Base-by-base conservation (phyloP, 2,888 invertebrate species). In the Steinernema hermaphroditum region DNA sequence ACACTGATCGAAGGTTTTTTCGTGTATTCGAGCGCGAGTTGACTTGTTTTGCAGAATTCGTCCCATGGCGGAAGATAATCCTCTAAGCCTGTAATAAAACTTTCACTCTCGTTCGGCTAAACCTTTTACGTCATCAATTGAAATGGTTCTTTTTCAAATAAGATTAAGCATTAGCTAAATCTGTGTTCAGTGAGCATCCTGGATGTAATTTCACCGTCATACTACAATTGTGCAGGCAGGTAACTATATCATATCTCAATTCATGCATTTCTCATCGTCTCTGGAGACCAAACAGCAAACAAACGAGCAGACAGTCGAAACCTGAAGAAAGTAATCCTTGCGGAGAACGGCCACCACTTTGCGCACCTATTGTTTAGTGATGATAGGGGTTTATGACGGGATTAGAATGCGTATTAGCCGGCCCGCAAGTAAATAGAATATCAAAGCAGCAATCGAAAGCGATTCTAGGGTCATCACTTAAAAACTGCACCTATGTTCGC, bases 41-140 rank as follows among this genome's bases (percentile, higher is more conserved):
- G 43, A 54, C 54, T 14, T 62, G 62, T 62, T 62, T 32, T 62
- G 62, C 62, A 62, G 62, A 32, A 16, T 32, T 62, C 62, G 62
- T 16, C 2, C 12, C 22, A 16, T 32, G 32, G 4, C 29, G 32
- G 8, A 29, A 32, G 62, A 62, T 62, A 22, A 62, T 62, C 62
- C 54, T 16, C 62, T 62, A 62, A 62, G 62, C 62, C 32, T 62
- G 62, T 32, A 62, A 29, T 62, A 24, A 62, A 62, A 22, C 62
- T 62, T 62, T 62, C 62, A 62, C 62, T 62, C 34, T 62, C 29
- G 34, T 16, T 27, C 27, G 27, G 12, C 14, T 62, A 62, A 62
- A 62, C 62, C 62, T 62, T 4, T 62, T 32, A 29, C 62, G 62
- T 62, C 62, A 62, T 62, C 62, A 27, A 14, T 32, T 16, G 32